These are phyloP conservation scores for Laterallus jamaicensis DNA, from an alignment of 2,113 vertebrate genomes.

Conservation along the genomic window DNA sequence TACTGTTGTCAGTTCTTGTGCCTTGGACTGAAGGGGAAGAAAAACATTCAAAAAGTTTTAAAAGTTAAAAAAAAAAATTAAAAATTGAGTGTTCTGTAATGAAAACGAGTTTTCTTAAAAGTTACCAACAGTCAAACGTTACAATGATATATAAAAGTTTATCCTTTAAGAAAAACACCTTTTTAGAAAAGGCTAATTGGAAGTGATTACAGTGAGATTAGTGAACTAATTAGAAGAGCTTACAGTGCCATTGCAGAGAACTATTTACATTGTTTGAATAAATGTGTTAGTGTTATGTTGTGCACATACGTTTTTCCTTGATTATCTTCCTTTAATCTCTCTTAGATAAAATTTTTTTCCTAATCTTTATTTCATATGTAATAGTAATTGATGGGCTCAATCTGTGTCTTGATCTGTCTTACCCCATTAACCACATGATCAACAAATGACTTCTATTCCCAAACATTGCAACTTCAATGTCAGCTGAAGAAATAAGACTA, in stretches of 20 bases:
- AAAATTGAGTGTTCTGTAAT: neutral
- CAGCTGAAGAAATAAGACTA: neutral
- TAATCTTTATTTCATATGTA: neutral
- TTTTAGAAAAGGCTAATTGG: neutral
- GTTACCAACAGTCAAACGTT: neutral
- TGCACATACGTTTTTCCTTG: neutral
- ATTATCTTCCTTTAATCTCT: neutral
- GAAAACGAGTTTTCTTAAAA: neutral
- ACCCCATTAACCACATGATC: neutral
- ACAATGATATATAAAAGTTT: neutral
- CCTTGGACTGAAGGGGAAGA: slow-evolving; percentile 82
- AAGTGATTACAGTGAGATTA: neutral
- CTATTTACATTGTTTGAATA: neutral
- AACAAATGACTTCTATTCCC: neutral
- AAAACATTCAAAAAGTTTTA: neutral
- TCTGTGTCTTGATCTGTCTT: neutral
- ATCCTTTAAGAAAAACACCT: neutral
- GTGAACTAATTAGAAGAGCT: neutral
- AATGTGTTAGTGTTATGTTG: neutral
- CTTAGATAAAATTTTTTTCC: neutral
- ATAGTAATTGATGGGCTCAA: neutral
- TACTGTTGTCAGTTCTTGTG: slow-evolving; percentile 95
- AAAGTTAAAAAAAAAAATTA: neutral
- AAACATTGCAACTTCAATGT: neutral
- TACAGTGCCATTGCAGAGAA: neutral